These are phyloP conservation scores for Lordiphosa stackelbergi DNA, from an alignment of 1,140 invertebrate genomes.

Conservation along the genomic window DNA sequence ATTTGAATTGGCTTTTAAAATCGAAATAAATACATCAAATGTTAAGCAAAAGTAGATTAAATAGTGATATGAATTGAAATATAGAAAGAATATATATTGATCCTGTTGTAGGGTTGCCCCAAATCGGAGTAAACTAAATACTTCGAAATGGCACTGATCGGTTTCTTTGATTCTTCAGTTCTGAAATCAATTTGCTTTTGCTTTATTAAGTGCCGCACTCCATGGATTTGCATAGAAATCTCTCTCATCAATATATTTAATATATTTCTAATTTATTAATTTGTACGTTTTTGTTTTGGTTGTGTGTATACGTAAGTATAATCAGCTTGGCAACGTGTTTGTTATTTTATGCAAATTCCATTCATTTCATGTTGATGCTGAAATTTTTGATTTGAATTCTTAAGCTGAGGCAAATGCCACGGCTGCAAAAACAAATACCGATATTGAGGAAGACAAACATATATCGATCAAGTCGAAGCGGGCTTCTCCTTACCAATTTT, in stretches of 20 bases:
- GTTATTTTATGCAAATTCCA: constrained; percentile 21
- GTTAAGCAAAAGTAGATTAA: no score
- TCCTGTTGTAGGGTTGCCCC: no score
- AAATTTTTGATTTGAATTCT: constrained; percentile 20
- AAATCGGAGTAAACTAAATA: no score
- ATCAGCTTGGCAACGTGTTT: constrained; percentile 38
- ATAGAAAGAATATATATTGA: no score
- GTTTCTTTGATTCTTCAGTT: no score
- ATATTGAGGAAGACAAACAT: constrained; percentile 52
- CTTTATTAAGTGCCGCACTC: constrained; percentile 13
- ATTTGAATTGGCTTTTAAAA: no score
- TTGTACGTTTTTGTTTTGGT: constrained; percentile 11
- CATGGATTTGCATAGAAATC: constrained; percentile 18
- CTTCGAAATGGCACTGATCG: no score
- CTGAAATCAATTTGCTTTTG: constrained; percentile 14
- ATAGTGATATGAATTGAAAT: no score
- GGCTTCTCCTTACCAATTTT: not conserved
- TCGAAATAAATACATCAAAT: no score
- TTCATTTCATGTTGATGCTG: constrained; percentile 4
- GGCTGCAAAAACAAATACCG: constrained; percentile 27
- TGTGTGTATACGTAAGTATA: constrained; percentile 18
- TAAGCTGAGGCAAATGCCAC: constrained; percentile 14
- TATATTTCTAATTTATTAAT: constrained; percentile 29
- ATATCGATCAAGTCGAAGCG: constrained; percentile 39
- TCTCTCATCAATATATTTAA: constrained; percentile 13